Evolutionary conservation across 2,888 invertebrate genomes (phyloP).

Genomic region (Ornithoptera alexandrae): DNA sequence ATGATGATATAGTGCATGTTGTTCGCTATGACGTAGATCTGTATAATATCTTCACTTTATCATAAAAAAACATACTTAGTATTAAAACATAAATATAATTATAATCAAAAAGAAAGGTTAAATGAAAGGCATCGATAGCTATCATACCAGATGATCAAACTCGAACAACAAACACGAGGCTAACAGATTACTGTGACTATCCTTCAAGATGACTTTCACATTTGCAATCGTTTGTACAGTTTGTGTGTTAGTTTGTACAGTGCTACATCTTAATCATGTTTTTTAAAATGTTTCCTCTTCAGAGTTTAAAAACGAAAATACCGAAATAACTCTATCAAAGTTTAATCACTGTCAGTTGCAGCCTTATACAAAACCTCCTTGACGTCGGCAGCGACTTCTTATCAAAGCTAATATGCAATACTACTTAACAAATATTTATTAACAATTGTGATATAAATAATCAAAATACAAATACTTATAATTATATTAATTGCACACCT

Average conservation of each 20-base stretch:
- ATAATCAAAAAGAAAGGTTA: too few species aligned
- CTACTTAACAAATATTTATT: slow-evolving; percentile 54
- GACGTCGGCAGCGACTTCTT: slow-evolving; percentile 36
- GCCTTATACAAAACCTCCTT: slow-evolving; percentile 24
- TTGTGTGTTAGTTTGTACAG: neutral
- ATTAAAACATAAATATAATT: too few species aligned
- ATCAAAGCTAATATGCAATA: slow-evolving; percentile 42
- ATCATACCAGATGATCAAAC: too few species aligned
- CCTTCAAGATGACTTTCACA: neutral
- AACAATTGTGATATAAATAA: slow-evolving; percentile 39
- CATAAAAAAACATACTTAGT: too few species aligned
- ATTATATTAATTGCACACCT: slow-evolving; percentile 30
- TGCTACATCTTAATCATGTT: neutral
- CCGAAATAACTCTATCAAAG: neutral
- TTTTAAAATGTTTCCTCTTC: neutral
- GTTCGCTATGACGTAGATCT: too few species aligned
- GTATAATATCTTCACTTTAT: too few species aligned
- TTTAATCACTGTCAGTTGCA: neutral
- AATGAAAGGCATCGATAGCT: too few species aligned
- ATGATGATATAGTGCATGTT: too few species aligned
- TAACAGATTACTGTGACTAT: neutral
- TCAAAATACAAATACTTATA: slow-evolving; percentile 39
- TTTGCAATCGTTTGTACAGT: neutral
- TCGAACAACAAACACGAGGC: neutral
- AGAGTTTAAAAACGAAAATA: neutral